Evolutionary conservation across 1,140 invertebrate species (phyloP).

Genomic region (Anastatus disparis): DNA sequence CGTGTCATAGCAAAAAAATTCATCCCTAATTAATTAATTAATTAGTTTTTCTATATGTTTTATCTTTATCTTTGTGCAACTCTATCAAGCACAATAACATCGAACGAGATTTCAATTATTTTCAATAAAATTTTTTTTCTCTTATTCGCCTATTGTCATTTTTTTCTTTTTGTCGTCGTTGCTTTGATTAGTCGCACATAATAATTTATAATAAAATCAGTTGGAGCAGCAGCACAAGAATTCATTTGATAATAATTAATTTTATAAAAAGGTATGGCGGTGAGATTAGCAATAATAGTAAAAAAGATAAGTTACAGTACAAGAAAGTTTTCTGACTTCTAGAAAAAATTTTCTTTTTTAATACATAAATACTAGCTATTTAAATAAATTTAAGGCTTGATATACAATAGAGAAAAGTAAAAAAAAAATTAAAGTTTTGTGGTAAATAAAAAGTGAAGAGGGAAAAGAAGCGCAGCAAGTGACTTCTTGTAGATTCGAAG

Average conservation of each 20-base stretch:
- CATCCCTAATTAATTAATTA: no score
- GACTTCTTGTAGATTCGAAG: slow-evolving; percentile 18
- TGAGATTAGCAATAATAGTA: slow-evolving; percentile 1
- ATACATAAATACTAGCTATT: no score
- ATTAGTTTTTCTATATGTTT: background rate
- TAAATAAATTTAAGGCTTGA: slow-evolving; percentile 1
- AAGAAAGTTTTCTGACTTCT: slow-evolving; percentile 22
- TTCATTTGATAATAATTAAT: slow-evolving; percentile 17
- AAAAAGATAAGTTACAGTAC: no score
- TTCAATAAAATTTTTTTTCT: background rate
- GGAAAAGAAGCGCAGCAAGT: no score
- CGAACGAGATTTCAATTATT: no score
- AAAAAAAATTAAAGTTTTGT: background rate
- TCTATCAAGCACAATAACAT: no score
- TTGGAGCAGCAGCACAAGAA: slow-evolving; percentile 12
- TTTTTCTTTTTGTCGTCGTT: slow-evolving; percentile 8
- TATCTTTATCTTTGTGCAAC: background rate
- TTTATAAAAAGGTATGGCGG: background rate
- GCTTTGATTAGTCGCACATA: slow-evolving; percentile 21
- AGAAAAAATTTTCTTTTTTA: no score
- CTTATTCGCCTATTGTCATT: background rate
- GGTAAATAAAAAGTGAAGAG: background rate
- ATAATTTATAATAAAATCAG: background rate
- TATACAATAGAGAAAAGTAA: background rate
- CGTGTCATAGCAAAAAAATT: background rate